These are phyloP conservation scores for Danionella cerebrum DNA, from an alignment of 2,113 vertebrate genomes.

Conservation along the genomic window DNA sequence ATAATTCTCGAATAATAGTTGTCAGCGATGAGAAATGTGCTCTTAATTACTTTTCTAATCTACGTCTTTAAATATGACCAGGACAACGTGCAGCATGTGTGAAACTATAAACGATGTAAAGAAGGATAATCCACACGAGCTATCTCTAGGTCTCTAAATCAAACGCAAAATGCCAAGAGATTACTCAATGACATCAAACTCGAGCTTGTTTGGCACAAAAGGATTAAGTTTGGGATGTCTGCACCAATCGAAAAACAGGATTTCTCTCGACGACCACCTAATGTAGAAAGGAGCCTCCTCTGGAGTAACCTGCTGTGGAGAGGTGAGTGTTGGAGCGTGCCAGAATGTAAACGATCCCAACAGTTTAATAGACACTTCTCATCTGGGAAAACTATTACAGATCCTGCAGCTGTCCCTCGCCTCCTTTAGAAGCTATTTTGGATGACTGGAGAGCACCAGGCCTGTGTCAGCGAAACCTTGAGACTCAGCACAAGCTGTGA, in stretches of 20 bases:
- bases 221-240: neutral
- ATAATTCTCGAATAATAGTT: neutral
- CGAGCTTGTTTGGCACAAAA: too few relatives aligned
- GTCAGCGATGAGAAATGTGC: neutral
- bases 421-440: slow-evolving; percentile 22
- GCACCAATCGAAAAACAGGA: too few relatives aligned
- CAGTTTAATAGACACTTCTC: slow-evolving; percentile 17
- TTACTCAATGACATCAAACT: slow-evolving; percentile 1
- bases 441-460: neutral
- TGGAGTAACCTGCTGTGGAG: neutral
- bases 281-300: neutral
- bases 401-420: neutral
- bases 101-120: neutral
- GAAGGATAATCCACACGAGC: neutral
- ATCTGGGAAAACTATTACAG: slow-evolving; percentile 37
- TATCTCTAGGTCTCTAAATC: neutral
- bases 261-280: neutral
- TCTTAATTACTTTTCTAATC: neutral
- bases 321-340: too few relatives aligned
- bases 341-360: slow-evolving; percentile 7
- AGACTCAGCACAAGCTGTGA: too few relatives aligned
- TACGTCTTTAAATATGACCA: neutral
- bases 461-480: slow-evolving; percentile 11
- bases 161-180: neutral
- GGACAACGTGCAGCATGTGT: neutral